Base-by-base conservation (phyloP, 2,797 vertebrate genomes). In the Sylvia borin region DNA sequence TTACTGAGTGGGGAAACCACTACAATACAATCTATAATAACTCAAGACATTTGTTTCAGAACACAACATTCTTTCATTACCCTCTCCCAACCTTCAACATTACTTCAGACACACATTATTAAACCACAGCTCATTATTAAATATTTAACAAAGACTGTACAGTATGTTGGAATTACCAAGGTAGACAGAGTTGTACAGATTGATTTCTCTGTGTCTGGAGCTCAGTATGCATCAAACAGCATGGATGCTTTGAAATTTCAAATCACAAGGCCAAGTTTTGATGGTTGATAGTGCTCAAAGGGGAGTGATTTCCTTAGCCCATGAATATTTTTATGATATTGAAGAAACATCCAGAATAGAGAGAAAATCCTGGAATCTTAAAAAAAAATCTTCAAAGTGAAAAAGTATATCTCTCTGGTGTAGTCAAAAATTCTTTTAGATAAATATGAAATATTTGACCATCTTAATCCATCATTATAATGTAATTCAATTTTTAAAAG, bases 91-190 rank as follows among this genome's bases (percentile, higher is more conserved):
- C 54, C 90, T 91, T 94, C 92, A 96, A 61, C 78, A 66, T 90
- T 88, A 47, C 84, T 90, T 97, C 92, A 93, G 92, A 92, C 65
- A 87, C 55, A 87, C 75, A 29, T 67, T 95, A 88, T 77, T 80
- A 95, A 95, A 85, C 89, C 87, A 67, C 71, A 92, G 70, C 40
- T 95, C 76, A 96, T 93, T 95, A 86, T 92, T 93, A 95, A 89
- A 83, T 96, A 95, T 64, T 93, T 92, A 96, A 93, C 83, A 68
- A 91, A 96, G 94, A 84, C 65, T 57, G 75, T 81, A 92, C 36
- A 64, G 19, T 73, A 57, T 14, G 5, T 54, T 89, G 61, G 29
- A 74, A 55, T 83, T 91, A 72, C 43, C 19, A 50, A 70, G 51
- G 61, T 73, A 66, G 66, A 57, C 51, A 92, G 68, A 72, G 26